Evolutionary conservation across 2,797 vertebrate species (phyloP).

Genomic region (Salarias fasciatus): DNA sequence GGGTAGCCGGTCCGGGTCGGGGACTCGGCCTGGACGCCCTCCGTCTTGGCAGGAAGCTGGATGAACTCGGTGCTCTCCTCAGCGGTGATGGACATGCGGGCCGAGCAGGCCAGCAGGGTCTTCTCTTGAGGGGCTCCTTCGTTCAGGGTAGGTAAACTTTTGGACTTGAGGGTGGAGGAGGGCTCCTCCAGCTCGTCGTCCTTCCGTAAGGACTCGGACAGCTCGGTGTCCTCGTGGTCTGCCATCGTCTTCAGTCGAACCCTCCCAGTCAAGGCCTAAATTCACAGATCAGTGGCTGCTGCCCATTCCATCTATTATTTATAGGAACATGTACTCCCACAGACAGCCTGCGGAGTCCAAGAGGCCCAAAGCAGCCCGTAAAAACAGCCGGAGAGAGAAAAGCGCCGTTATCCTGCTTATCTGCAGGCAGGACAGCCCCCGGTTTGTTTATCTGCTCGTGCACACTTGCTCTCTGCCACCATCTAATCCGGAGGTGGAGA

Average conservation of each 20-base stretch:
- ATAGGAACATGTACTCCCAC: slow-evolving; percentile 48
- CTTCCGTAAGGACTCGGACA: slow-evolving; percentile 70
- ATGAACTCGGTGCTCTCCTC: slow-evolving; percentile 69
- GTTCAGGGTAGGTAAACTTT: slow-evolving; percentile 84
- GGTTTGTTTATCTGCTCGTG: slow-evolving; percentile 54
- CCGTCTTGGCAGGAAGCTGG: slow-evolving; percentile 43
- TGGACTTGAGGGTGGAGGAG: slow-evolving; percentile 75
- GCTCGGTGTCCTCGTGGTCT: slow-evolving; percentile 64
- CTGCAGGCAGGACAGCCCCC: slow-evolving; percentile 52
- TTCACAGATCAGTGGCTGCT: slow-evolving; percentile 49
- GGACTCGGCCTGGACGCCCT: slow-evolving; percentile 54
- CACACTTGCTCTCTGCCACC: slow-evolving; percentile 53
- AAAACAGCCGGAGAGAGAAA: slow-evolving; percentile 11
- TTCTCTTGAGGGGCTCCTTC: slow-evolving; percentile 71
- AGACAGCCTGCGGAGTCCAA: slow-evolving; percentile 24
- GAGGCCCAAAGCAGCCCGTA: slow-evolving; percentile 21
- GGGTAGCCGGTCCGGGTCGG: slow-evolving; percentile 17
- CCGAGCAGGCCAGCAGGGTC: slow-evolving; percentile 62
- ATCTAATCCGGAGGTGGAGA: slow-evolving; percentile 45
- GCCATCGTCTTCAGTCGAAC: slow-evolving; percentile 78
- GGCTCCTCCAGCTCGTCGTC: slow-evolving; percentile 69
- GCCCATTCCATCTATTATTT: slow-evolving; percentile 51
- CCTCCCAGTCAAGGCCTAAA: slow-evolving; percentile 9
- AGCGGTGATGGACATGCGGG: slow-evolving; percentile 49
- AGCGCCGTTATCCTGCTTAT: too few relatives aligned